Evolutionary conservation across 2,888 invertebrate genomes (phyloP), one percentile per base, ranked within the genome.

Genomic region (Anagyrus pseudococci): DNA sequence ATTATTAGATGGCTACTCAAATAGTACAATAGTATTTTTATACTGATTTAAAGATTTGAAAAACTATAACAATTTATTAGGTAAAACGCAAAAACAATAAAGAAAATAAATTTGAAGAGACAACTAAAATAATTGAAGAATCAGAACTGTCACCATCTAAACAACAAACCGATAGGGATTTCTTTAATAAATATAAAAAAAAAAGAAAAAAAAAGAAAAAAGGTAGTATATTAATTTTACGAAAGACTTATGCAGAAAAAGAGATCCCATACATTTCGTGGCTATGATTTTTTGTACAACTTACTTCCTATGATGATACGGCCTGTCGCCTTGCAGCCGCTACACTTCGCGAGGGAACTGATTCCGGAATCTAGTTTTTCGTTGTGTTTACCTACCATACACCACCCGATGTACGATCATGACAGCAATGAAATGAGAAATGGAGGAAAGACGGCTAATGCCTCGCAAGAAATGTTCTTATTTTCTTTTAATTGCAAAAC

Each of bases 221-320:
- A 66, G 64, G 20, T 43, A 22, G 43, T 41, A 52, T 46, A n/a
- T n/a, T 50, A 33, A 56, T 46, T 62, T 63, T 58, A 62, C 62
- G 20, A 66, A 58, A 66, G 60, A 62, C 13, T 66, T 37, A 56
- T 57, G 37, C 23, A 58, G 58, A 66, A 66, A 57, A 69, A 70
- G 58, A 67, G 62, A 73, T 75, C 72, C 72, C 73, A 72, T 70
- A 73, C 71, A 73, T 63, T 70, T 71, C 64, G 73, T 72, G 72
- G 71, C 72, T 75, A 72, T 76, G 73, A 73, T 75, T 72, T 68
- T 75, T 70, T 68, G 69, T 78, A 73, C 74, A 75, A 78, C 78
- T 78, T 78, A 78, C 78, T 78, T 78, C 78, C 78, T 77, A 78
- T 77, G 77, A 77, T 77, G 78, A 78, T 78, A 70, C 78, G 78